phyloP scores from a whole-genome alignment of 1,140 invertebrate species.

The Brachionus sp. region DNA sequence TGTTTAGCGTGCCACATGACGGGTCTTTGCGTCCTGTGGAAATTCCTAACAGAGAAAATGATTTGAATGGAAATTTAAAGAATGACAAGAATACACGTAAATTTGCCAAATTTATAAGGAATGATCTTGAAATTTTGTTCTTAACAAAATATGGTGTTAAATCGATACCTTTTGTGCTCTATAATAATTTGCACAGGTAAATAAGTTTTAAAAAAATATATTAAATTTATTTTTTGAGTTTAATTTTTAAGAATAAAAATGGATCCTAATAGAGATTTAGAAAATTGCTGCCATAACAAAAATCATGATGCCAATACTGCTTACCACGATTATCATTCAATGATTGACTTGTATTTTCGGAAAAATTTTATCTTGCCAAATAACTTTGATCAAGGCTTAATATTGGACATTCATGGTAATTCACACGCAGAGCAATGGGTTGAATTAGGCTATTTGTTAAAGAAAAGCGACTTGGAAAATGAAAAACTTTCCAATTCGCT shows the following conservation, averaged over 20 bases:
- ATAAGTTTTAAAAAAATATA: neutral
- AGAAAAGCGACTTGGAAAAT: neutral
- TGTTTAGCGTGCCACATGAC: conserved; percentile 30
- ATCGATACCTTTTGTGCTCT: neutral
- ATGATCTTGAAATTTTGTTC: conserved; percentile 14
- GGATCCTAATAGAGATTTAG: conserved; percentile 35
- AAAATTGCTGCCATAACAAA: conserved; percentile 3
- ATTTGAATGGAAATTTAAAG: conserved; percentile 30
- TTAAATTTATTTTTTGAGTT: neutral
- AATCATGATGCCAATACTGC: neutral
- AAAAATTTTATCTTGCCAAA: neutral
- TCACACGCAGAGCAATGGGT: conserved; percentile 46
- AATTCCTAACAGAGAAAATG: neutral
- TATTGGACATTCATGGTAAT: conserved; percentile 48
- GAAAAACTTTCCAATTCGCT: neutral
- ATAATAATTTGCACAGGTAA: conserved; percentile 41
- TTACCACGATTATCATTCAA: conserved; percentile 40
- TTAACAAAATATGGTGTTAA: neutral
- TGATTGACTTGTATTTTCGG: conserved; percentile 3
- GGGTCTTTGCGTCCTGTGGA: neutral
- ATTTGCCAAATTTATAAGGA: neutral
- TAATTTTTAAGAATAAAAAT: conserved; percentile 26
- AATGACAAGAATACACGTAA: conserved; percentile 18
- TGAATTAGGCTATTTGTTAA: conserved; percentile 47
- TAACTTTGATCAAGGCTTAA: conserved; percentile 29